Evolutionary conservation across 2,797 vertebrate genomes (phyloP).

Genomic region (Tadarida brasiliensis): DNA sequence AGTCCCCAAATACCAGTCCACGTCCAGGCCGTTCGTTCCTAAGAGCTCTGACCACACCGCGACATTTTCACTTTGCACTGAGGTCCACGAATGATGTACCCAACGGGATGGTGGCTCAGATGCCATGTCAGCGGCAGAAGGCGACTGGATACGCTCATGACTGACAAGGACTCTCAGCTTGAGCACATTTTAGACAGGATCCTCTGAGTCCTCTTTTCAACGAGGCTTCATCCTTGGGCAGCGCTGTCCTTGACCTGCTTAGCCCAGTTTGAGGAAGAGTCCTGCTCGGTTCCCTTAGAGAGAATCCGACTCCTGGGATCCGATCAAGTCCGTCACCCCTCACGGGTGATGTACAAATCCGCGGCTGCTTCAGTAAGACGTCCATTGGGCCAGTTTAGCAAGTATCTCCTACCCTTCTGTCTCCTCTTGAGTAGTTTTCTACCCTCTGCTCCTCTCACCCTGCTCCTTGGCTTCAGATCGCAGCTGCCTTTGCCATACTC

Average conservation of each 20-base stretch:
- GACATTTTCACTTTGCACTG: neutral
- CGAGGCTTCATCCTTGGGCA: neutral
- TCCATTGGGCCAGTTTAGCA: neutral
- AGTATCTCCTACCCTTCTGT: neutral
- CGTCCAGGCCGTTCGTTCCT: neutral
- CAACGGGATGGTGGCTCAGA: neutral
- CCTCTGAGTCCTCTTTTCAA: neutral
- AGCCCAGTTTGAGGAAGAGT: neutral
- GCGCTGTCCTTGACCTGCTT: neutral
- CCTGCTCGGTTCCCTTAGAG: neutral
- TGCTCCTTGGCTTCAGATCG: neutral
- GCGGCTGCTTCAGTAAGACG: neutral
- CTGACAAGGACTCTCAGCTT: neutral
- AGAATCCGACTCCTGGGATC: neutral
- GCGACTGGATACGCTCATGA: neutral
- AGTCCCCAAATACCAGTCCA: conserved; percentile 12
- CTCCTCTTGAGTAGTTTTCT: neutral
- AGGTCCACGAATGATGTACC: neutral
- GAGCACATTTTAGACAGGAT: neutral
- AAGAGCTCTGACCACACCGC: neutral
- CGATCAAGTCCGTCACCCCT: neutral
- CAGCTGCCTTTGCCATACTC: neutral
- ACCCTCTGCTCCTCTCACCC: neutral
- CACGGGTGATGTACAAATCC: neutral
- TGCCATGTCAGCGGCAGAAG: neutral